Evolutionary conservation across 2,888 invertebrate species (phyloP).

Genomic region (Coelopa pilipes): DNA sequence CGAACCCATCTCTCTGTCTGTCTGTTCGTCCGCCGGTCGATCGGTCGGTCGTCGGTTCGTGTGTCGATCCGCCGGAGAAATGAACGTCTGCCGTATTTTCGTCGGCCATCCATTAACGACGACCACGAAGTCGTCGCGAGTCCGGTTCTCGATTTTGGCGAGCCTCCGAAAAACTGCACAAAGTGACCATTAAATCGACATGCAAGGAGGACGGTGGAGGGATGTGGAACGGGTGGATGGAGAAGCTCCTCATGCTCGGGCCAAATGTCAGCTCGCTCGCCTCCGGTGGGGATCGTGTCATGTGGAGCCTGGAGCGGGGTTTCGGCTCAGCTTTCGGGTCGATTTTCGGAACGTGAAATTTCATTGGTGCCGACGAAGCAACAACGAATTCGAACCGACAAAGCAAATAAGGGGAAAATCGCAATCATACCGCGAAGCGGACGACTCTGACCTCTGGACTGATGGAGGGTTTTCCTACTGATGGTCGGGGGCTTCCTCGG

Average conservation of each 20-base stretch:
- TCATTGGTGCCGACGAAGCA: no score
- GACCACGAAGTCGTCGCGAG: not conserved
- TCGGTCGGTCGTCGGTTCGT: not conserved
- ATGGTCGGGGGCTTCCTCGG: not conserved
- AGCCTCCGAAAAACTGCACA: not conserved
- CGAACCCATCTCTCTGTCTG: not conserved
- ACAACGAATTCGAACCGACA: no score
- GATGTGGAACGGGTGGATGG: not conserved
- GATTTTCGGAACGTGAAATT: no score
- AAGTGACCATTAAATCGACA: not conserved
- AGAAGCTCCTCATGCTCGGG: not conserved
- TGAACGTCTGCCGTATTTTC: not conserved
- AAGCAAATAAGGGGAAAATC: no score
- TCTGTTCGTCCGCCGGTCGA: not conserved
- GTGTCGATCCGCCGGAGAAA: not conserved
- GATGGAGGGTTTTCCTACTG: no score
- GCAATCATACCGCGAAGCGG: no score
- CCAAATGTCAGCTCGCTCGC: conserved; percentile 8
- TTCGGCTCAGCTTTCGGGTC: not conserved
- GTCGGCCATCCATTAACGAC: not conserved
- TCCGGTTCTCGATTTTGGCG: conserved; percentile 1
- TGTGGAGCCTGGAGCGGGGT: not conserved
- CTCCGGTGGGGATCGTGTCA: conserved; percentile 14
- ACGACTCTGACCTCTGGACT: no score
- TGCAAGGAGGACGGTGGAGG: not conserved